Evolutionary conservation across 2,797 vertebrate species (phyloP).

Genomic region (Okamejei kenojei): DNA sequence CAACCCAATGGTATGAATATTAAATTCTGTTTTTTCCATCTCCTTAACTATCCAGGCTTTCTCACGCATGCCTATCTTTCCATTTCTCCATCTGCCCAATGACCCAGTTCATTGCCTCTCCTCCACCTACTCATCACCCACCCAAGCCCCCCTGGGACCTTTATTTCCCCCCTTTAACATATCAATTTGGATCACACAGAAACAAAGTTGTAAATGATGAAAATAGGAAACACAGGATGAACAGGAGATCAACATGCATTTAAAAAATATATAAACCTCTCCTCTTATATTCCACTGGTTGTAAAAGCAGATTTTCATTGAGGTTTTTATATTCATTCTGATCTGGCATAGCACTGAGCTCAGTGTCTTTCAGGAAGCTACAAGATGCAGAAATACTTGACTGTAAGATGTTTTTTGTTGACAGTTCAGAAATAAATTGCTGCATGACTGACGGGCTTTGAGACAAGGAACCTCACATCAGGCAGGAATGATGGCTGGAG

Average conservation of each 20-base stretch:
- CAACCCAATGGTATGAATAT: no score
- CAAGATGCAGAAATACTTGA: neutral
- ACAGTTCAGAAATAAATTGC: neutral
- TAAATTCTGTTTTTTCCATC: no score
- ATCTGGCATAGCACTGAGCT: neutral
- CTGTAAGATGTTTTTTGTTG: neutral
- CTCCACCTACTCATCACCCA: no score
- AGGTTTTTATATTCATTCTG: neutral
- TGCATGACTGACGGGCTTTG: neutral
- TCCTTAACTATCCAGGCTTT: no score
- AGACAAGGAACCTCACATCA: neutral
- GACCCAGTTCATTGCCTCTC: no score
- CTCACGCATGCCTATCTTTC: no score
- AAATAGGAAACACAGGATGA: neutral
- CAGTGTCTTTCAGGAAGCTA: neutral
- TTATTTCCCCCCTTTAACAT: neutral
- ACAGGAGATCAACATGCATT: neutral
- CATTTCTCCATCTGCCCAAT: no score
- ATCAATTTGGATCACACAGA: neutral
- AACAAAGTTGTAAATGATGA: neutral
- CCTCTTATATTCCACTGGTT: neutral
- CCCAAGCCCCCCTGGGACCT: no score
- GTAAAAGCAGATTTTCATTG: neutral
- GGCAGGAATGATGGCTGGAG: neutral
- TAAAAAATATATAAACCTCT: neutral